These are phyloP conservation scores for Dipodomys merriami DNA, from an alignment of 2,113 vertebrate genomes.

Conservation along the genomic window DNA sequence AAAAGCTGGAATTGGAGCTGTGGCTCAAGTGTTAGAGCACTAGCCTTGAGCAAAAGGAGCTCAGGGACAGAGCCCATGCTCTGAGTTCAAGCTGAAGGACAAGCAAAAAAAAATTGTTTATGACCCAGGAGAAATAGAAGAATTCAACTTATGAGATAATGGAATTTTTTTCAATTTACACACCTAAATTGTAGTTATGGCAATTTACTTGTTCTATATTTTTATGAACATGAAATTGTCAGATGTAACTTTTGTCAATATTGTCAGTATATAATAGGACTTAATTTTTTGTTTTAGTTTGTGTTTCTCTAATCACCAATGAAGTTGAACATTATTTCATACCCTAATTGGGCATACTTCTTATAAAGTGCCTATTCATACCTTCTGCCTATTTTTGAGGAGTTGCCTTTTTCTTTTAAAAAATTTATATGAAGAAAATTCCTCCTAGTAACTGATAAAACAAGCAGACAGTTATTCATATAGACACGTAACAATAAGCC, in stretches of 20 bases:
- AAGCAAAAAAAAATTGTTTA: neutral
- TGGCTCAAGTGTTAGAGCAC: too few relatives aligned
- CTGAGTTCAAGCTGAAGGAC: too few relatives aligned
- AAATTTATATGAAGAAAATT: slow-evolving; percentile 8
- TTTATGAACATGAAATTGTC: neutral
- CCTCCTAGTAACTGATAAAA: neutral
- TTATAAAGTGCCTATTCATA: neutral
- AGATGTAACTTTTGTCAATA: neutral
- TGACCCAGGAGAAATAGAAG: neutral
- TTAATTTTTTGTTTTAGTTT: neutral
- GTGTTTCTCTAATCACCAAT: slow-evolving; percentile 1
- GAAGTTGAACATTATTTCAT: too few relatives aligned
- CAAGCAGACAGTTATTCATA: neutral
- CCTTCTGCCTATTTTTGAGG: neutral
- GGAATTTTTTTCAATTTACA: neutral
- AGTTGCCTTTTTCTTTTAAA: neutral
- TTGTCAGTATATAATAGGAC: neutral
- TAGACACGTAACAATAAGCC: neutral
- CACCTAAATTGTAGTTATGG: neutral
- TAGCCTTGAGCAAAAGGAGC: too few relatives aligned
- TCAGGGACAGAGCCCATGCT: too few relatives aligned
- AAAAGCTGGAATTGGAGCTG: too few relatives aligned
- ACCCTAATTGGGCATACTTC: neutral
- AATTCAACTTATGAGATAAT: neutral
- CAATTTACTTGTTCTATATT: slow-evolving; percentile 7